Evolutionary conservation across 2,797 vertebrate genomes (phyloP), one percentile per base, ranked within the genome.

Genomic region (Ctenopoma kingsleyae): DNA sequence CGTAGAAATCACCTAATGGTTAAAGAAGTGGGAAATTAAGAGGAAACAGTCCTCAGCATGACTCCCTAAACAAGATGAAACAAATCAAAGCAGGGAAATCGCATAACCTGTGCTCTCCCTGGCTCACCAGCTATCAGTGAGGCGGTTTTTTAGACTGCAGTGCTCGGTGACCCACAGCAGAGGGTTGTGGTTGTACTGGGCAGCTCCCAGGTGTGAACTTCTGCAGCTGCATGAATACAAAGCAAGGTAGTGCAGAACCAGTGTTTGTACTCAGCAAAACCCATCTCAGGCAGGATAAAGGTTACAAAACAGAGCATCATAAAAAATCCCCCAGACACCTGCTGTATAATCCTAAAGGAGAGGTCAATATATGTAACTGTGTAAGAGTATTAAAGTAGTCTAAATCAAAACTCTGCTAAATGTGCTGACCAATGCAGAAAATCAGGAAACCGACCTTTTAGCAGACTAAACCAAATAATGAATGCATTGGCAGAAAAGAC

Each of bases 181-280:
- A 65, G 41, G 27, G 12, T 50, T 76, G 43, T 44, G 43, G 71
- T 46, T 83, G 58, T 36, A 71, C 67, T 43, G 74, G 72, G 63
- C 64, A 74, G 72, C 36, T 83, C 60, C 60, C 30, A 60, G 47
- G 56, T 84, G 67, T 67, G 41, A 60, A 59, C 67, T 17, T 74
- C 51, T 70, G 60, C 40, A 68, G 55, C 47, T 68, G 61, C 53
- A 81, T 71, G 60, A 85, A 85, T 73, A 55, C 53, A 65, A 76
- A 54, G 57, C 16, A 35, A 75, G 43, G 25, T 20, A 4, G 27
- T 68, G 67, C 44, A 75, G 64, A 69, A 57, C 48, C 32, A 19
- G 50, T 54, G 64, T 78, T 67, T 78, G 43, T 57, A 46, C 56
- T 72, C 52, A 12, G 63, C 25, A 66, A 67, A 74, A 44, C 5